Evolutionary conservation across 2,113 vertebrate species (phyloP), one percentile per base, ranked within the genome.

Genomic region (Hyaena hyaena): DNA sequence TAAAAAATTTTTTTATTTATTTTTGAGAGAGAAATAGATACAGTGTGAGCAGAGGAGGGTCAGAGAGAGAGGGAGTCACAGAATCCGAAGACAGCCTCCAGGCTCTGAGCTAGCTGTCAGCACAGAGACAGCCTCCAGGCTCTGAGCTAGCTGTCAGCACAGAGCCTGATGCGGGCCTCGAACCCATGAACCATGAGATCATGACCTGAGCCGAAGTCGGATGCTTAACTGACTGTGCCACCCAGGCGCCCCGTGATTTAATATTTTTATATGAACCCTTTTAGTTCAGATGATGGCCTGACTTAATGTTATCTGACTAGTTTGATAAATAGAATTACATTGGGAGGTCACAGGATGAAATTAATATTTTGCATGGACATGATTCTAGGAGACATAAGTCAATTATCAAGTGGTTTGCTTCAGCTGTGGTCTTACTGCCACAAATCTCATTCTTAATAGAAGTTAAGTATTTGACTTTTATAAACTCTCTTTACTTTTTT

Each of bases 391-490:
- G 89, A 66, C 39, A 48, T 48, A 94, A 88, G 89, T 69, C 45
- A 84, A 7, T 95, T 96, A 73, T 77, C 63, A 95, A 74, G 35
- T 81, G 7, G 26, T 97, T 95, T 95, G 23, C 10, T 96, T 95
- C 21, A 92, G 23, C 61, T 95, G 16, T 93, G 12, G 0, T 83
- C 65, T 95, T 66, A 93, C 23, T 94, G 66, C 5, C 83, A 77
- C 7, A 14, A 63, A 39, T 74, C 31, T 94, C 50, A 65, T 85
- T 96, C 23, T 74, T 89, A 84, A 88, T 43, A 90, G 74, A 88
- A 96, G 8, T 86, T 61, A 93, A 58, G 2, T 63, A 61, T 87
- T 92, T 90, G 80, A 87, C 6, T 96, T 95, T 95, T 69, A 80
- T 63, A 76, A 89, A 83, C 58, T 45, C 28, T 63, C 31, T 53